Conservation (phyloP, 2,113 vertebrate genomes). For the Phaetusa simplex region DNA sequence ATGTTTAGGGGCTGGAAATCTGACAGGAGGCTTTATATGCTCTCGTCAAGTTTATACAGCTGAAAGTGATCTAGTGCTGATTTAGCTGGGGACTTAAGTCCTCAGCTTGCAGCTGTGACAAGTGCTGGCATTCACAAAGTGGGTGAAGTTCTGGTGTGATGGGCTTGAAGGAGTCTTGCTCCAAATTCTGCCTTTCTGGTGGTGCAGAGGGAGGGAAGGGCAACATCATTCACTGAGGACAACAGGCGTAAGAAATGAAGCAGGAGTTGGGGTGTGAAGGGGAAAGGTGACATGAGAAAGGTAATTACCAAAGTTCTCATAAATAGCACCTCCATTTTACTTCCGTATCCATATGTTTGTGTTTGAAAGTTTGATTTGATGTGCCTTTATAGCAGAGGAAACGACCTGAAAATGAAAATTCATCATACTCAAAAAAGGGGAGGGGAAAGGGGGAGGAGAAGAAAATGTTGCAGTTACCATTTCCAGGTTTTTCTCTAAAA, state of each 20-base stretch:
- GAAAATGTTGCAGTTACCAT: neutral
- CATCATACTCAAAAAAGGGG: neutral
- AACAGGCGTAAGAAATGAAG: rapidly evolving
- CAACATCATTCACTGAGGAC: neutral
- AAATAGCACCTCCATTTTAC: neutral
- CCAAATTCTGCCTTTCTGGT: neutral
- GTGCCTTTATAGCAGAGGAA: neutral
- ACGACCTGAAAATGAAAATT: neutral
- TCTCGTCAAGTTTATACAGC: neutral
- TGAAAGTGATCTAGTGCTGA: neutral
- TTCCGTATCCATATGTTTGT: neutral
- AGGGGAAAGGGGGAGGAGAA: rapidly evolving
- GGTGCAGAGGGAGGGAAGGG: neutral
- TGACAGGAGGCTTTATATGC: neutral
- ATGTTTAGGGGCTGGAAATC: neutral
- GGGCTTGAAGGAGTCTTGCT: neutral
- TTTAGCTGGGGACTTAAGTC: neutral
- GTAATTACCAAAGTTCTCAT: neutral
- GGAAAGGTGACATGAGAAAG: neutral
- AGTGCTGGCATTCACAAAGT: neutral
- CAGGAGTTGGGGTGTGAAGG: neutral
- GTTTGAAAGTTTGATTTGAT: neutral
- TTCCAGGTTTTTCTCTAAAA: neutral
- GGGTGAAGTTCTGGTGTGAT: neutral
- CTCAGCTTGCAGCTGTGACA: neutral